Base-by-base conservation (phyloP, 2,888 invertebrate species). In the Alsophila aescularia region DNA sequence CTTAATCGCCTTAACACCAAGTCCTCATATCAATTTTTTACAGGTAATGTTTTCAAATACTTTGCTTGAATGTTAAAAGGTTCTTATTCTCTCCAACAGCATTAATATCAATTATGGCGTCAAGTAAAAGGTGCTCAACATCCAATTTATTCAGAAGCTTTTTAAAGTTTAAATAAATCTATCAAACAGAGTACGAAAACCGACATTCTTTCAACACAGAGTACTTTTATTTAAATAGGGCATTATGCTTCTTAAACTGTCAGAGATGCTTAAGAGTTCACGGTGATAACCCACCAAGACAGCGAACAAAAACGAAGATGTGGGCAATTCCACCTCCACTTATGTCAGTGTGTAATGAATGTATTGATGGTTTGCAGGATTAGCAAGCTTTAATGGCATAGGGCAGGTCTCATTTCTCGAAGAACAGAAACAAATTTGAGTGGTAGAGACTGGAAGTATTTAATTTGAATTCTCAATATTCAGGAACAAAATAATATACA, bases 121-220 rank as follows among this genome's bases (percentile, higher is more conserved):
- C 15, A 18, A 49, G 44, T 53, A 57, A 60, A 59, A 60, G 31
- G 58, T 55, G 58, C 53, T 62, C 45, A 43, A 55, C 58, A 16
- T 48, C 29, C 45, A 60, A 62, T 62, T 64, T 62, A 50, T 48
- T 13, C 56, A 50, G 54, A 45, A 56, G 58, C 62, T 64, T 60
- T 64, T 59, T 52, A 57, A 52, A 53, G 59, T 62, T 58, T 52
- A 60, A 60, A 62, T 62, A 62, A 58, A 64, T 64, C 55, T 49
- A 60, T 62, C 62, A 59, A 61, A 53, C 49, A 37, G 32, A 51
- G 51, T 52, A 60, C 56, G 53, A 60, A 52, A 58, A 58, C 64
- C 41, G 50, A 45, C 50, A 44, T 51, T 55, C 56, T 59, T 58
- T 43, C 51, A 53, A 56, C 55, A 44, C 14, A 21, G 44, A 58